These are phyloP conservation scores for Phrixothrix hirtus DNA, from an alignment of 2,888 invertebrate species.

Conservation along the genomic window DNA sequence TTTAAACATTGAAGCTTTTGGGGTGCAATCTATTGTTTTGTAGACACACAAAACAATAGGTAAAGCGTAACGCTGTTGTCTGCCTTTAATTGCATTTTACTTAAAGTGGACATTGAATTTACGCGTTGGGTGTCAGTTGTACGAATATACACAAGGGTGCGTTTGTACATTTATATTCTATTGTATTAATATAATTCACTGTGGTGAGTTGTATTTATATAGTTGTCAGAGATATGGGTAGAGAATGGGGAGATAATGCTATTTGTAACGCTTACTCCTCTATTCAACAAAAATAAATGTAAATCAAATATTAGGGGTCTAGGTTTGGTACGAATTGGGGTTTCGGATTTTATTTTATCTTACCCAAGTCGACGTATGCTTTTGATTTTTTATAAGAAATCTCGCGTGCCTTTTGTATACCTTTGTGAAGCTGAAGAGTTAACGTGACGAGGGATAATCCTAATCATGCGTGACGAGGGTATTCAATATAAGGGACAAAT, in stretches of 20 bases:
- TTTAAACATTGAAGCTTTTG: too few species aligned
- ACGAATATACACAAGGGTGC: slow-evolving; percentile 7
- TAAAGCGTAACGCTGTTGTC: neutral
- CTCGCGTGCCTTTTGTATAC: slow-evolving; percentile 5
- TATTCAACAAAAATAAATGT: slow-evolving; percentile 24
- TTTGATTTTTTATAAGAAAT: slow-evolving; percentile 7
- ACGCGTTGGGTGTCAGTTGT: slow-evolving; percentile 14
- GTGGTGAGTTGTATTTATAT: slow-evolving; percentile 23
- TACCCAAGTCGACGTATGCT: slow-evolving; percentile 7
- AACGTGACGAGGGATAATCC: slow-evolving; percentile 13
- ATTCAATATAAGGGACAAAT: neutral
- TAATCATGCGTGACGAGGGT: slow-evolving; percentile 1
- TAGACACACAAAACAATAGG: too few species aligned
- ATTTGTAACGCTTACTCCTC: slow-evolving; percentile 25
- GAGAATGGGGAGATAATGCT: slow-evolving; percentile 21
- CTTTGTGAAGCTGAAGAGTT: slow-evolving; percentile 4
- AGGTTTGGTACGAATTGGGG: slow-evolving; percentile 9
- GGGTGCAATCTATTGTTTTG: too few species aligned
- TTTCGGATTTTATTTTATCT: slow-evolving; percentile 8
- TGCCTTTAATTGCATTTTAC: neutral
- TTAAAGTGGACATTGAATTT: slow-evolving; percentile 10
- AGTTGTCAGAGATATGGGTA: slow-evolving; percentile 27
- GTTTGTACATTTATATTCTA: slow-evolving; percentile 11
- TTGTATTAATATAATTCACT: slow-evolving; percentile 18
- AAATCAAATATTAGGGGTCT: slow-evolving; percentile 30